phyloP scores from a whole-genome alignment of 2,797 vertebrate genomes.

The Psittacula derbiana region DNA sequence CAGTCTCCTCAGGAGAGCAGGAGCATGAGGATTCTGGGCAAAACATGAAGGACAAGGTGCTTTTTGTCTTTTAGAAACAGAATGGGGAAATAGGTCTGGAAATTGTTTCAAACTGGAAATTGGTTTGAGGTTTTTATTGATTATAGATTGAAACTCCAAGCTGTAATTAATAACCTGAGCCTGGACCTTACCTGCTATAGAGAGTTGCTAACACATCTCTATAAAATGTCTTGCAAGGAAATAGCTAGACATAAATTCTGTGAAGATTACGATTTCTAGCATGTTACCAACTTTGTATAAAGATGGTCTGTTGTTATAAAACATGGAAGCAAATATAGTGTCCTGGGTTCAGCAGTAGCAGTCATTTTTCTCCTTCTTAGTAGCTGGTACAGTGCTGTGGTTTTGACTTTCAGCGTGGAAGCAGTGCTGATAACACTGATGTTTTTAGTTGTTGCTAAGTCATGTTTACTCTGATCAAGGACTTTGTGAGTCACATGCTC shows the following conservation, averaged over 20 bases:
- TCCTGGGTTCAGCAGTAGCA: no score
- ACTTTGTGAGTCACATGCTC: no score
- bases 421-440: no score
- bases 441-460: no score
- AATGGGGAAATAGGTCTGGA: neutral
- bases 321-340: neutral
- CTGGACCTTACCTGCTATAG: neutral
- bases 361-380: no score
- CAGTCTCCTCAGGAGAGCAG: neutral
- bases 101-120: slow-evolving; percentile 11
- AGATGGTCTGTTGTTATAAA: neutral
- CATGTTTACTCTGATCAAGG: no score
- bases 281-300: neutral
- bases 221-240: slow-evolving; percentile 30
- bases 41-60: neutral
- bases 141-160: slow-evolving; percentile 35
- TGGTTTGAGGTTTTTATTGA: slow-evolving; percentile 32
- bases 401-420: no score
- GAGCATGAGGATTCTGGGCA: neutral
- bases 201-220: slow-evolving; percentile 1
- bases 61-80: neutral
- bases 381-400: no score
- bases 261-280: slow-evolving; percentile 14
- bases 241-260: slow-evolving; percentile 25
- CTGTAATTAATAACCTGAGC: slow-evolving; percentile 40